Evolutionary conservation across 2,888 invertebrate species (phyloP).

Genomic region (Leistus spinibarbis): DNA sequence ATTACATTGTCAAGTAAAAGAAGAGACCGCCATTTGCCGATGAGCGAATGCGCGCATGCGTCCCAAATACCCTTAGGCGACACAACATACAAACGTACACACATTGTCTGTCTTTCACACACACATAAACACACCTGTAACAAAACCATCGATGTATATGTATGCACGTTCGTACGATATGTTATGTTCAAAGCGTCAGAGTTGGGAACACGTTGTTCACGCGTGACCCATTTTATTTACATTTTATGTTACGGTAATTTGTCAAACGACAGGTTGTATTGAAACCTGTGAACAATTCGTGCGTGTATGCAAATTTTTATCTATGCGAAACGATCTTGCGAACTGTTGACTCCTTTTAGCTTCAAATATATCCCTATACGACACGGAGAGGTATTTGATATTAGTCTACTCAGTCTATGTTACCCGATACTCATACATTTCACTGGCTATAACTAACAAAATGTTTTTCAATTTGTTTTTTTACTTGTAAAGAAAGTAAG

Average conservation of each 20-base stretch:
- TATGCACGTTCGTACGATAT: not conserved
- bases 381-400: not conserved
- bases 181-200: not conserved
- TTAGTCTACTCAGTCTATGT: no score
- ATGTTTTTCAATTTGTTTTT: no score
- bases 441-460: no score
- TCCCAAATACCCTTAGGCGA: not conserved
- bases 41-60: conserved; percentile 10
- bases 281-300: conserved; percentile 33
- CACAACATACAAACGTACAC: not conserved
- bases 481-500: no score
- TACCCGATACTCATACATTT: no score
- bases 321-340: not conserved
- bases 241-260: conserved; percentile 12
- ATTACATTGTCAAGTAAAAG: conserved; percentile 38
- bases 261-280: conserved; percentile 26
- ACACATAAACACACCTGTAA: not conserved
- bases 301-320: conserved; percentile 19
- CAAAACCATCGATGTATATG: not conserved
- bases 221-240: not conserved
- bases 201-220: not conserved
- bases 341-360: not conserved
- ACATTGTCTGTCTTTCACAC: not conserved
- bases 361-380: not conserved
- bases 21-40: conserved; percentile 25